Evolutionary conservation across 2,888 invertebrate species (phyloP).

Genomic region (Uloborus plumipes): DNA sequence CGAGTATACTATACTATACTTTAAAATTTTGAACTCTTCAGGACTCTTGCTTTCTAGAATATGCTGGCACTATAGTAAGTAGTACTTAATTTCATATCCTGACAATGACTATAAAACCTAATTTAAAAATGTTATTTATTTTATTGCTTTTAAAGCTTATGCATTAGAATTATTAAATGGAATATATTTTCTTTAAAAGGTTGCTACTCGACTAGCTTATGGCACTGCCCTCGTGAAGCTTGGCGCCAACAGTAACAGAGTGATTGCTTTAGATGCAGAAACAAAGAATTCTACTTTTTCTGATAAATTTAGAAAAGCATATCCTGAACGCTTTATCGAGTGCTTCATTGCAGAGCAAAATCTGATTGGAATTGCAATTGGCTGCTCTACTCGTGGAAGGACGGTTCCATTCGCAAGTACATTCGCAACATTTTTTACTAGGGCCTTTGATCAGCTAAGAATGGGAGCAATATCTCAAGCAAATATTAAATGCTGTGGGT

Average conservation of each 20-base stretch:
- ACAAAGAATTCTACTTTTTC: slow-evolving; percentile 99
- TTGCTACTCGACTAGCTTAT: slow-evolving; percentile 94
- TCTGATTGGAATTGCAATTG: slow-evolving; percentile 94
- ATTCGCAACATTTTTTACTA: slow-evolving; percentile 96
- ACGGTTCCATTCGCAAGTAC: slow-evolving; percentile 95
- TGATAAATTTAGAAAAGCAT: slow-evolving; percentile 84
- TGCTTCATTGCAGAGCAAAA: slow-evolving; percentile 99
- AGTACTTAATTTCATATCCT: too few species aligned
- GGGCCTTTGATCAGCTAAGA: slow-evolving; percentile 97
- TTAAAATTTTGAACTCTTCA: too few species aligned
- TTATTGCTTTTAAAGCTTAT: too few species aligned
- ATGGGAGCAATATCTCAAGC: slow-evolving; percentile 99
- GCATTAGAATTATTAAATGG: too few species aligned
- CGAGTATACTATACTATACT: too few species aligned
- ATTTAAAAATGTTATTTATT: too few species aligned
- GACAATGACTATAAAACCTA: too few species aligned
- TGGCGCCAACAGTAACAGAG: slow-evolving; percentile 78
- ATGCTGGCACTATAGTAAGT: too few species aligned
- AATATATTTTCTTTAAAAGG: slow-evolving; percentile 68
- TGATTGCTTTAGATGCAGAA: slow-evolving; percentile 96
- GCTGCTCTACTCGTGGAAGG: slow-evolving; percentile 91
- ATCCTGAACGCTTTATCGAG: slow-evolving; percentile 86
- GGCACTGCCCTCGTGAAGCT: slow-evolving; percentile 94
- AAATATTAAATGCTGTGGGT: slow-evolving; percentile 95
- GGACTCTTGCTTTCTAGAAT: too few species aligned